Evolutionary conservation across 2,888 invertebrate species (phyloP).

Genomic region (Empis livida): DNA sequence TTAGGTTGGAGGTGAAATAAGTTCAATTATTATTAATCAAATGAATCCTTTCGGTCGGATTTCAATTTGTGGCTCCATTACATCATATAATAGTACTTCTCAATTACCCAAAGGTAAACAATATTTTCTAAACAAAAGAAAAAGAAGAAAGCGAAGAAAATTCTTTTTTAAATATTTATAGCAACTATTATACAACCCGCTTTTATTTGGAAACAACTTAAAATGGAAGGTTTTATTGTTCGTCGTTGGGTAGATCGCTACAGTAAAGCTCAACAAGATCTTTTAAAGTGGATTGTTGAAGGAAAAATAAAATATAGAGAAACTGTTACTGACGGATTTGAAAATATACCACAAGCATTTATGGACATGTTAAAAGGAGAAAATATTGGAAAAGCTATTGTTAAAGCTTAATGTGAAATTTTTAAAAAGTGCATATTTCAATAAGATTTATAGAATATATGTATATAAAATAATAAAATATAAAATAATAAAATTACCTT

Average conservation of each 20-base stretch:
- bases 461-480: no score
- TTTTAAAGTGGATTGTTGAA: slow-evolving; percentile 49
- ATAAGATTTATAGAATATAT: no score
- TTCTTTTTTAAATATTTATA: neutral
- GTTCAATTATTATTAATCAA: slow-evolving; percentile 42
- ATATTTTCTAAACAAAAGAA: neutral
- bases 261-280: slow-evolving; percentile 49
- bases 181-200: slow-evolving; percentile 38
- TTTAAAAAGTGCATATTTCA: no score
- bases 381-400: slow-evolving; percentile 58
- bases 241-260: slow-evolving; percentile 45
- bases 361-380: slow-evolving; percentile 49
- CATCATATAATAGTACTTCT: slow-evolving; percentile 40
- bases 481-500: no score
- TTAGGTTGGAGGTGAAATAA: slow-evolving; percentile 49
- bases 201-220: slow-evolving; percentile 44
- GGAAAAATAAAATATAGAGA: slow-evolving; percentile 59
- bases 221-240: slow-evolving; percentile 41
- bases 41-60: slow-evolving; percentile 51
- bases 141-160: no score
- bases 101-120: slow-evolving; percentile 5
- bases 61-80: slow-evolving; percentile 52
- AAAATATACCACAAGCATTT: slow-evolving; percentile 58
- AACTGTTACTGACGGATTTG: slow-evolving; percentile 57
- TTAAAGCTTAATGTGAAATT: slow-evolving; percentile 43